Conservation (phyloP, 2,888 invertebrate species). For the Sthenelais limicola region DNA sequence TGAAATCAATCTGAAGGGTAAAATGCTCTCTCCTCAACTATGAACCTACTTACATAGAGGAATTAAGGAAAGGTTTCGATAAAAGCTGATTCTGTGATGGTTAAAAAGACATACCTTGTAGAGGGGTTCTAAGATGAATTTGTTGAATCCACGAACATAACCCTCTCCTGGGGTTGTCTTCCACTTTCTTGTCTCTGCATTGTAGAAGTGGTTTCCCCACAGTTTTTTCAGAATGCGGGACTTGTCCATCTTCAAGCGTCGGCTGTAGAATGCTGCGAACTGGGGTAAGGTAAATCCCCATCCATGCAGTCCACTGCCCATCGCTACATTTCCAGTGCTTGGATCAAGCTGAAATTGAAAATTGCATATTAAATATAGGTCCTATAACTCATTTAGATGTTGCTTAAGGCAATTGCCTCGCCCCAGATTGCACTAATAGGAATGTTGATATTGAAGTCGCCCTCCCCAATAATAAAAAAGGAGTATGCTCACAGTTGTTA, state of each 20-base stretch:
- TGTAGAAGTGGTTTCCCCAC: constrained; percentile 53
- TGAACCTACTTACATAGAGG: no score
- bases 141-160: constrained; percentile 45
- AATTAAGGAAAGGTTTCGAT: no score
- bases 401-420: no score
- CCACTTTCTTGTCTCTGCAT: constrained; percentile 47
- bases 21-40: no score
- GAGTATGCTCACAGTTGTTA: not conserved
- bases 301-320: constrained; percentile 53
- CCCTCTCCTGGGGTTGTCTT: constrained; percentile 15
- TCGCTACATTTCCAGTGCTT: constrained; percentile 50
- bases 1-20: no score
- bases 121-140: constrained; percentile 49
- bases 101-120: constrained; percentile 48
- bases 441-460: no score
- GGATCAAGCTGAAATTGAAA: constrained; percentile 48
- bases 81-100: no score
- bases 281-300: constrained; percentile 54
- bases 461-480: no score
- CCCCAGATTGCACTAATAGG: no score
- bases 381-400: no score
- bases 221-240: constrained; percentile 47
- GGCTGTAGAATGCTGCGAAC: constrained; percentile 49
- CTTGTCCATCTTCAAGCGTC: constrained; percentile 42
- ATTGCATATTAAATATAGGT: no score